phyloP scores from a whole-genome alignment of 2,797 vertebrate genomes.

The Oreonectes daqikongensis region DNA sequence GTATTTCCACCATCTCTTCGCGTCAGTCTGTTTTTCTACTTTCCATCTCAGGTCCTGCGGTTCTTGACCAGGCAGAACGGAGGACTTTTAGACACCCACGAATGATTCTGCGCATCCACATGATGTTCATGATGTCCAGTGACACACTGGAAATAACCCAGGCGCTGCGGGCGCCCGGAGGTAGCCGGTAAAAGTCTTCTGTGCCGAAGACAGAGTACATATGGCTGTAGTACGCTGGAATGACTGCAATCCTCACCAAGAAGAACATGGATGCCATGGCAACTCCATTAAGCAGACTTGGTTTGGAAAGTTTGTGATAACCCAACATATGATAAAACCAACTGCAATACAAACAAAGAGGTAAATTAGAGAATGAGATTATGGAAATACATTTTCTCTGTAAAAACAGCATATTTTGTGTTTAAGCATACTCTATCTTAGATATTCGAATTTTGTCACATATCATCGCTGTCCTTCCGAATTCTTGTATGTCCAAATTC shows the following conservation, averaged over 20 bases:
- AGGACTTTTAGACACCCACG: constrained; percentile 83
- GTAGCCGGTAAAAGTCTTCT: constrained; percentile 75
- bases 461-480: no score
- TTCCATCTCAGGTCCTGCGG: constrained; percentile 67
- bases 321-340: constrained; percentile 86
- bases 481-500: no score
- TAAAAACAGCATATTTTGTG: background rate
- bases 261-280: constrained; percentile 84
- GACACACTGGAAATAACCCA: constrained; percentile 78
- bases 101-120: constrained; percentile 87
- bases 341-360: constrained; percentile 67
- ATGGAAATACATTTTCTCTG: background rate
- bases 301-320: constrained; percentile 80
- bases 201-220: constrained; percentile 77
- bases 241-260: constrained; percentile 79
- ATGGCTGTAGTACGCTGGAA: constrained; percentile 79
- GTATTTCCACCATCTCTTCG: background rate
- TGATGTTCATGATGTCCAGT: constrained; percentile 85
- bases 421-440: no score
- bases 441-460: no score
- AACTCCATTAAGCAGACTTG: constrained; percentile 81
- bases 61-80: constrained; percentile 68
- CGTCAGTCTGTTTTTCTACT: constrained; percentile 77
- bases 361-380: background rate
- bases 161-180: constrained; percentile 69